Evolutionary conservation across 2,797 vertebrate genomes (phyloP), one percentile per base, ranked within the genome.

Genomic region (Phalanger gymnotis): DNA sequence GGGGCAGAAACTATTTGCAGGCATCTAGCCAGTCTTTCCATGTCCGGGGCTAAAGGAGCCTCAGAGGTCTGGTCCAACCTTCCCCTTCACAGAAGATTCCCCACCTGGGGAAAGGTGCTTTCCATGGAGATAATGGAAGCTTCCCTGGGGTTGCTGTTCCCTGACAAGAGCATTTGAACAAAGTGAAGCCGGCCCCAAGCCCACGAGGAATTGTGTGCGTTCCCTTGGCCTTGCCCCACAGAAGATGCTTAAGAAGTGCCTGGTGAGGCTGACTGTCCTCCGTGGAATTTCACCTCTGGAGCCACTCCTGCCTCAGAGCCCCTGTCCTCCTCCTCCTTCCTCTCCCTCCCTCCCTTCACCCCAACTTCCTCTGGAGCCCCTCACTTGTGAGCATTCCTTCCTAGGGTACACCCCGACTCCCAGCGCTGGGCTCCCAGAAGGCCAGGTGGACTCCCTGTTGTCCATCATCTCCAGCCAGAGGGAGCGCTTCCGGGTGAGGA

Each of bases 401-500:
- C 0, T 97, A 99, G 99, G 98, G 94, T 97, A 98, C 54, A 57
- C 97, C 0, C 25, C 97, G 0, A 94, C 97, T 28, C 93, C 98
- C 91, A 98, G 98, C 13, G 14, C 98, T 4, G 97, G 99, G 0
- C 98, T 99, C 93, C 99, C 99, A 0, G 99, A 99, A 98, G 99
- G 99, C 91, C 99, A 99, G 98, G 99, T 99, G 98, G 99, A 99
- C 98, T 99, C 99, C 0, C 99, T 99, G 90, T 99, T 99, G 55
- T 99, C 99, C 98, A 99, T 99, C 99, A 99, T 99, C 99, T 99
- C 99, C 98, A 99, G 99, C 98, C 99, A 99, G 98, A 99, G 99
- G 97, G 99, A 99, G 97, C 99, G 99, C 91, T 99, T 99, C 98
- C 99, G 99, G 27, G 98, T 99, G 95, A 99, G 99, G 98, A 99